Conservation (phyloP, 1,140 invertebrate genomes). For the Macrocentrus cingulum region DNA sequence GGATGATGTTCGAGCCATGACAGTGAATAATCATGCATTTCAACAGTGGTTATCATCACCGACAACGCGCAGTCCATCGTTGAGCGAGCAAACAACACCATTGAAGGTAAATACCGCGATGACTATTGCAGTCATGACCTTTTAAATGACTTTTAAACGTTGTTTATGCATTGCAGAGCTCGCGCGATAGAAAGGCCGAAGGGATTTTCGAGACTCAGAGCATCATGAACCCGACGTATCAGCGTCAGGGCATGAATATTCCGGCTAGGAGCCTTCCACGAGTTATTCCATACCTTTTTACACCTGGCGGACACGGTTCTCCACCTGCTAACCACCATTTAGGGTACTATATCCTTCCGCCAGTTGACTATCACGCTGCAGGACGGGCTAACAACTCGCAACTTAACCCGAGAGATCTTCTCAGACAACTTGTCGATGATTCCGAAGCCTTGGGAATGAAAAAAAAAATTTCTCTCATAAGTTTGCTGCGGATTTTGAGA, state of each 20-base stretch:
- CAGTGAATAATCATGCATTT: constrained; percentile 31
- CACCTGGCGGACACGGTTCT: not conserved
- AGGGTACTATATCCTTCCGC: not conserved
- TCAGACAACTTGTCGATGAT: not conserved
- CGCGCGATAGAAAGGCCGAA: not conserved
- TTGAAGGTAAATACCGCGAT: not conserved
- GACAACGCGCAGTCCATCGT: constrained; percentile 1
- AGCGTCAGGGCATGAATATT: not conserved
- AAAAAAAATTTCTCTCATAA: not conserved
- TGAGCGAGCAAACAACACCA: not conserved
- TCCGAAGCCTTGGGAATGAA: not conserved
- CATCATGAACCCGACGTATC: constrained; percentile 1
- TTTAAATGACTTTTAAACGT: not conserved
- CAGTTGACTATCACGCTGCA: not conserved
- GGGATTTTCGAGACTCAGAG: constrained; percentile 1
- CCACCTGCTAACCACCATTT: not conserved
- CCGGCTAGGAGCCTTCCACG: not conserved
- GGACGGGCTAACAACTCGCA: not conserved
- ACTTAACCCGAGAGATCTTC: not conserved
- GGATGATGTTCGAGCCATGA: constrained; percentile 27
- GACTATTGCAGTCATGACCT: not conserved
- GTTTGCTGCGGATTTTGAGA: constrained; percentile 6
- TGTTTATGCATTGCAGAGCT: not conserved
- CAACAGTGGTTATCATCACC: constrained; percentile 34
- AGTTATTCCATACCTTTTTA: not conserved